phyloP scores from a whole-genome alignment of 1,140 invertebrate genomes.

The Nymphalis io region DNA sequence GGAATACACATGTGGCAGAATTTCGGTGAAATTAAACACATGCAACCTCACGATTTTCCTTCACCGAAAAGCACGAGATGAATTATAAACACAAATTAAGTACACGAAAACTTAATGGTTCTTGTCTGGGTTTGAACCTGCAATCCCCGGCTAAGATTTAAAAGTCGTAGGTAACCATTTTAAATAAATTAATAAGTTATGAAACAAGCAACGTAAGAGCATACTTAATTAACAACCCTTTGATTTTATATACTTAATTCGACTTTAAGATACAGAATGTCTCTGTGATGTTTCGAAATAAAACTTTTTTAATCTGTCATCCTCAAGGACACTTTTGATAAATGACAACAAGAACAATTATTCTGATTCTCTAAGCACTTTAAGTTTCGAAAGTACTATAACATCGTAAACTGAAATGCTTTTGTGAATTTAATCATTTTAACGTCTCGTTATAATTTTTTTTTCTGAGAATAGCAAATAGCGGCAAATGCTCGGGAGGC shows the following conservation, averaged over 20 bases:
- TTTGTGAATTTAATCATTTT: neutral
- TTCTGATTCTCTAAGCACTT: neutral
- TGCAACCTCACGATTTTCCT: no score
- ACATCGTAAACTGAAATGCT: neutral
- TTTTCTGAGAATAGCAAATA: no score
- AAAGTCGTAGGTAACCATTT: no score
- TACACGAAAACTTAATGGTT: no score
- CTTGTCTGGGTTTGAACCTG: no score
- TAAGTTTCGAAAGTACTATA: neutral
- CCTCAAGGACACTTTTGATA: slow-evolving; percentile 2
- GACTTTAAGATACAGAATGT: neutral
- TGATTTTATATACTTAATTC: neutral
- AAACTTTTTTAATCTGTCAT: slow-evolving; percentile 11
- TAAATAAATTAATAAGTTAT: no score
- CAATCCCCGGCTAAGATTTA: no score
- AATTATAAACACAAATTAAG: no score
- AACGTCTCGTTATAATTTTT: neutral
- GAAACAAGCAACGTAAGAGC: neutral
- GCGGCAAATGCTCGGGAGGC: no score
- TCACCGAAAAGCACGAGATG: no score
- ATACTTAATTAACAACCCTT: neutral
- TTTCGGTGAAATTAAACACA: no score
- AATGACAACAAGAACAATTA: slow-evolving; percentile 5
- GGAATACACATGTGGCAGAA: no score
- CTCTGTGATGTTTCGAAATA: neutral